These are phyloP conservation scores for Thyatira batis DNA, from an alignment of 2,888 invertebrate species.

Conservation along the genomic window DNA sequence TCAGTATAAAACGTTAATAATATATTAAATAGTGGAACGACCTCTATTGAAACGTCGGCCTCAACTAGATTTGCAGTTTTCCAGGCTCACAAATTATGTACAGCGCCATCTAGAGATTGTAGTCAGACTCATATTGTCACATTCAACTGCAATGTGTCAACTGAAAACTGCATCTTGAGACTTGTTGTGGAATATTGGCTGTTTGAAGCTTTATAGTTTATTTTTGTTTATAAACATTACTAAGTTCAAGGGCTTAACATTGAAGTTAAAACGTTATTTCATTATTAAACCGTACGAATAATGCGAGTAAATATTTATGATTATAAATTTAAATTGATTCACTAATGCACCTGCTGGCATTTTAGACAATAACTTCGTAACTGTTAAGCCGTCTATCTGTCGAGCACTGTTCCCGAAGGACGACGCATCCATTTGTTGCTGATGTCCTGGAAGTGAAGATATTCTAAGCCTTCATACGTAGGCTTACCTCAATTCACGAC, in stretches of 20 bases:
- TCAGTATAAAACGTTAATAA: constrained; percentile 6
- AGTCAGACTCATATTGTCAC: constrained; percentile 42
- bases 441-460: background rate
- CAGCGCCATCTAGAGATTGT: constrained; percentile 57
- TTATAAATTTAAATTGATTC: no score
- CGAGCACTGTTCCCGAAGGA: background rate
- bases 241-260: no score
- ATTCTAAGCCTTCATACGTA: background rate
- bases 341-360: background rate
- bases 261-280: background rate
- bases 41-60: constrained; percentile 31
- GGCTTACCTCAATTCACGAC: background rate
- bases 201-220: background rate
- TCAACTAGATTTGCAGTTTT: constrained; percentile 18
- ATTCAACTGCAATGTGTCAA: constrained; percentile 34
- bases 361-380: background rate
- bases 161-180: background rate
- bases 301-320: no score
- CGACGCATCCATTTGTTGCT: background rate
- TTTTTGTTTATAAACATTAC: background rate
- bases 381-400: background rate
- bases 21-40: constrained; percentile 24
- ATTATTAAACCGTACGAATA: no score
- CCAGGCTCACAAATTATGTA: constrained; percentile 21
- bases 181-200: background rate